Percentiles rank a stretch among this genome's conserved stretches.
These are phyloP conservation scores for Brachylomia viminalis DNA, from an alignment of 2,888 invertebrate genomes.

Conservation along the genomic window DNA sequence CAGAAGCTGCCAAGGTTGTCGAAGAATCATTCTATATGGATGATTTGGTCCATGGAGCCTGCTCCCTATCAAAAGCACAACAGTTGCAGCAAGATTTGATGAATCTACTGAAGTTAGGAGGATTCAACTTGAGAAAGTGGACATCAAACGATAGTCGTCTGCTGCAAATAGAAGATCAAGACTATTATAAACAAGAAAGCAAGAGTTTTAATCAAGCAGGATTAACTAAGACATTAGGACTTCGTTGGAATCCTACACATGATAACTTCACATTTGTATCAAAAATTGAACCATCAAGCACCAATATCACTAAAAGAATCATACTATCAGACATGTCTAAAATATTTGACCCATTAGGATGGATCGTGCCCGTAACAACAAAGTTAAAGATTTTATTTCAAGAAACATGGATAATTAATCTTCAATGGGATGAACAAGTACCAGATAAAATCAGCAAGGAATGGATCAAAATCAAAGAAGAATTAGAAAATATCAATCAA, in stretches of 20 bases:
- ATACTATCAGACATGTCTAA: slow-evolving; percentile 31
- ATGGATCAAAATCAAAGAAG: neutral
- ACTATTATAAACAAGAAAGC: too few species aligned
- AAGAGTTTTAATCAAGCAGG: too few species aligned
- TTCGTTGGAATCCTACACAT: neutral
- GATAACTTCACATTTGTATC: neutral
- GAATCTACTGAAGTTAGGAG: slow-evolving; percentile 5
- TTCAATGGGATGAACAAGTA: slow-evolving; percentile 32
- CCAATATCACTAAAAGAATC: slow-evolving; percentile 1
- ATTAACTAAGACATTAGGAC: too few species aligned
- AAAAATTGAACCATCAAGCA: neutral
- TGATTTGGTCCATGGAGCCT: neutral
- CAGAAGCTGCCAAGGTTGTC: neutral
- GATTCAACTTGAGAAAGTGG: slow-evolving; percentile 16
- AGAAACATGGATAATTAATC: slow-evolving; percentile 20
- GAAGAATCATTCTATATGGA: neutral
- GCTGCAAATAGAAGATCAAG: too few species aligned
- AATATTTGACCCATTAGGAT: slow-evolving; percentile 55
- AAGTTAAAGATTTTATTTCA: slow-evolving; percentile 49
- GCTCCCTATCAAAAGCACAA: neutral
- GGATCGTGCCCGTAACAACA: slow-evolving; percentile 42
- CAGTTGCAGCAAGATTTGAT: slow-evolving; percentile 12
- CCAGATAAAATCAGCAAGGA: neutral
- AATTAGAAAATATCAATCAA: neutral
- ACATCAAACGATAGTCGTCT: neutral